Percentiles rank a stretch among this genome's conserved stretches.
Evolutionary conservation across 2,797 vertebrate genomes (phyloP).

Genomic region (Halcyon badia): DNA sequence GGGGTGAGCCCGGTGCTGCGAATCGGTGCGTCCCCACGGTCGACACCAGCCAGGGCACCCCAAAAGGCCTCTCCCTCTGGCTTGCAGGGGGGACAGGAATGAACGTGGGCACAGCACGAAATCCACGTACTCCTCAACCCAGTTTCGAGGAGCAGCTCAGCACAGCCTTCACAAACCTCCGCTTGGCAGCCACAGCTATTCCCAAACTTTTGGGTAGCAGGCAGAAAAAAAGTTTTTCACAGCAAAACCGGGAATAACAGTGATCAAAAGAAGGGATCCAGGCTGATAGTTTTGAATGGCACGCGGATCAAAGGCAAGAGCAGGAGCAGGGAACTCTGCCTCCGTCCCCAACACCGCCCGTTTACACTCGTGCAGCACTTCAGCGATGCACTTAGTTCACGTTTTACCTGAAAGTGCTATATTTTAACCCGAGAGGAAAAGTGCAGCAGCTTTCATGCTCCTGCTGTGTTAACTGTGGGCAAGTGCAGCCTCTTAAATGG

Average conservation of each 20-base stretch:
- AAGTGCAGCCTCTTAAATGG: constrained; percentile 32
- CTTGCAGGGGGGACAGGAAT: neutral
- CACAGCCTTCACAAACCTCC: neutral
- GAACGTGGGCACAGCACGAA: neutral
- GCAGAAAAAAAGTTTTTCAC: constrained; percentile 19
- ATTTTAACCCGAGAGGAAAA: neutral
- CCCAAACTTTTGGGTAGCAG: neutral
- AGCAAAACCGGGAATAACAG: neutral
- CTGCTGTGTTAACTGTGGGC: constrained; percentile 30
- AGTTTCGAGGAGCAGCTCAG: neutral
- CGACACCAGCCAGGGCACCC: neutral
- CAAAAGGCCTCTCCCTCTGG: neutral
- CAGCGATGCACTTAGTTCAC: neutral
- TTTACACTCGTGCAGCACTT: neutral
- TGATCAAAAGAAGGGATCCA: neutral
- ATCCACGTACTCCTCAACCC: neutral
- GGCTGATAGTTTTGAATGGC: neutral
- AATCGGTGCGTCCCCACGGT: rapidly evolving
- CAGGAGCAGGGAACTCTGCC: neutral
- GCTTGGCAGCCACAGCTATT: neutral
- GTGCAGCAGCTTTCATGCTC: constrained; percentile 3
- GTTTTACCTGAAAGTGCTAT: neutral
- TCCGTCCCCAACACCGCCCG: neutral
- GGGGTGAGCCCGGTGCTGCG: rapidly evolving
- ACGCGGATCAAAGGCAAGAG: neutral